These are phyloP conservation scores for Antheraea yamamai DNA, from an alignment of 2,888 invertebrate genomes.

Conservation along the genomic window DNA sequence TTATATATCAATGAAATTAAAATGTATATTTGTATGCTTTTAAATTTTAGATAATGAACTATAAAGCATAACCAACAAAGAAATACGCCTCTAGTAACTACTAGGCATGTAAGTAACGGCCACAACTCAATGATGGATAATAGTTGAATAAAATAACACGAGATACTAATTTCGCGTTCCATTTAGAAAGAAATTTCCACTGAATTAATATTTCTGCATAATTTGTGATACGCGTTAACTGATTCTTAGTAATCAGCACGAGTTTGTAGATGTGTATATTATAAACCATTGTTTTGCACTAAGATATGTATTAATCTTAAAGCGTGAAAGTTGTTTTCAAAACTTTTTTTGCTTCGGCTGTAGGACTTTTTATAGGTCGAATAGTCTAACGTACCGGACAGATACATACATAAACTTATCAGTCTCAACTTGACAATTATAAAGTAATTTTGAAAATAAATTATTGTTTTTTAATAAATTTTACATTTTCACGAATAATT, in stretches of 20 bases:
- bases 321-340: neutral
- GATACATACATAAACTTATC: neutral
- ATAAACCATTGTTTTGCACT: neutral
- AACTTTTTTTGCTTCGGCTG: neutral
- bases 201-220: neutral
- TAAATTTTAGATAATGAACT: neutral
- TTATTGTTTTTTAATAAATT: neutral
- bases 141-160: neutral
- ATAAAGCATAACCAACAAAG: neutral
- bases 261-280: neutral
- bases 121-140: neutral
- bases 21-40: neutral
- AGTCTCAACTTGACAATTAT: neutral
- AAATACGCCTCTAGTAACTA: neutral
- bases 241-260: neutral
- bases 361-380: neutral
- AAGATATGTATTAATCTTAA: neutral
- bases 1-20: no score
- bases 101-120: no score
- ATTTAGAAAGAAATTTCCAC: neutral
- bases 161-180: neutral
- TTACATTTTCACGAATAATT: conserved; percentile 22
- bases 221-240: neutral
- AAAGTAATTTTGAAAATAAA: neutral
- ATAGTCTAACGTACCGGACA: neutral